A percentile compares a stretch with the other conserved stretches of the same genome.
phyloP scores from a whole-genome alignment of 2,113 vertebrate genomes.

The Pomatostomus ruficeps region DNA sequence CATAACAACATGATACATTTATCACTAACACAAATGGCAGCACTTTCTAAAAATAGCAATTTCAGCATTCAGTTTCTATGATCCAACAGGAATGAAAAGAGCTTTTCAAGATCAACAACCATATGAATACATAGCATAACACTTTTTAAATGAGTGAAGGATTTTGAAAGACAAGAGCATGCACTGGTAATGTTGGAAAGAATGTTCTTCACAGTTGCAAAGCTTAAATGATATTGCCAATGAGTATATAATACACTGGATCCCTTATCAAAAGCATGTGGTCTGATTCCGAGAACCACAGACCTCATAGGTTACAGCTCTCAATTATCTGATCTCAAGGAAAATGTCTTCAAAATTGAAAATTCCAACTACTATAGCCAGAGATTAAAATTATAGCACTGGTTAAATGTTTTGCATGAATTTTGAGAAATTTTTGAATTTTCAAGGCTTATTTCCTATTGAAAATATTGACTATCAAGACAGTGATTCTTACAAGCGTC shows the following conservation, averaged over 20 bases:
- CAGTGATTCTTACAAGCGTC: background rate
- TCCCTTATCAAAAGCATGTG: background rate
- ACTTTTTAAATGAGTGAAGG: background rate
- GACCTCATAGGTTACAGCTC: background rate
- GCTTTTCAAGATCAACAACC: slow-evolving; percentile 4
- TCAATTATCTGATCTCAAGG: background rate
- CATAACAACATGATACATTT: slow-evolving; percentile 68
- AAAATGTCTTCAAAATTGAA: background rate
- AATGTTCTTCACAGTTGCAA: background rate
- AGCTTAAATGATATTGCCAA: background rate
- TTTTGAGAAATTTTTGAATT: background rate
- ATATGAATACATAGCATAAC: background rate
- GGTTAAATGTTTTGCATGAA: background rate
- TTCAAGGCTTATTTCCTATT: background rate
- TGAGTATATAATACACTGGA: background rate
- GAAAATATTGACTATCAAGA: background rate
- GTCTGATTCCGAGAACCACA: background rate
- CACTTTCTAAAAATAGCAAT: slow-evolving; percentile 60
- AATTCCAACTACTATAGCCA: background rate
- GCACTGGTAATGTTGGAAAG: background rate
- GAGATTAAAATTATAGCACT: background rate
- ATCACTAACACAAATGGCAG: slow-evolving; percentile 61
- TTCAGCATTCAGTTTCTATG: slow-evolving; percentile 37
- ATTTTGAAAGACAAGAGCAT: background rate
- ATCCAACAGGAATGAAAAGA: slow-evolving; percentile 22